phyloP scores from a whole-genome alignment of 2,888 invertebrate species.

The Anoplius nigerrimus region DNA sequence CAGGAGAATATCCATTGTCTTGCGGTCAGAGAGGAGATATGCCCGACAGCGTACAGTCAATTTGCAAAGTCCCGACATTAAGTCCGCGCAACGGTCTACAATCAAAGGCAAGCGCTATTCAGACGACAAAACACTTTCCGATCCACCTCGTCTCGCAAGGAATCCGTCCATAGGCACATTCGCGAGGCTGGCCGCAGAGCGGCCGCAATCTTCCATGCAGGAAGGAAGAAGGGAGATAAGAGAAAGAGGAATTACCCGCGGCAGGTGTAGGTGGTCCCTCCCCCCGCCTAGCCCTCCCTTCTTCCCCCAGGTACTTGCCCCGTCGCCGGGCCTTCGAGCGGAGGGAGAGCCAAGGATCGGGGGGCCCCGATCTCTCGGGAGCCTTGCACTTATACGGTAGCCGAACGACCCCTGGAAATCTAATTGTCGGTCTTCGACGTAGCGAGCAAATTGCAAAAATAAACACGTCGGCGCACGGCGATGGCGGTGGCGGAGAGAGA shows the following conservation, averaged over 20 bases:
- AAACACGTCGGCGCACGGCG: conserved; percentile 67
- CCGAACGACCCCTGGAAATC: conserved; percentile 71
- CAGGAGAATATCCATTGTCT: no score
- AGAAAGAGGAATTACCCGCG: conserved; percentile 60
- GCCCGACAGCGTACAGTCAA: no score
- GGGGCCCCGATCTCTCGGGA: conserved; percentile 33
- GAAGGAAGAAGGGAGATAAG: conserved; percentile 35
- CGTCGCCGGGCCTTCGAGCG: conserved; percentile 35
- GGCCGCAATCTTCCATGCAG: background rate
- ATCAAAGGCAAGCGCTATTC: no score
- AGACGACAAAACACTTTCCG: background rate
- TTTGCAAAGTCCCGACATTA: no score
- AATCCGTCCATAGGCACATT: conserved; percentile 4
- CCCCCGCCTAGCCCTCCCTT: no score
- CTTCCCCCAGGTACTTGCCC: conserved; percentile 29
- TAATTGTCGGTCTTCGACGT: conserved; percentile 71
- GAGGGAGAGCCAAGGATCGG: conserved; percentile 32
- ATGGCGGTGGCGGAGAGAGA: conserved; percentile 49
- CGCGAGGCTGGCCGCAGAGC: conserved; percentile 1
- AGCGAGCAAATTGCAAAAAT: conserved; percentile 72
- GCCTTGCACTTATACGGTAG: conserved; percentile 72
- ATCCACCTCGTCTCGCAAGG: background rate
- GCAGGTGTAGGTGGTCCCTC: conserved; percentile 73
- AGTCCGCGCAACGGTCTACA: no score
- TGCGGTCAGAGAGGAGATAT: no score